Conservation (phyloP, 2,113 vertebrate genomes). For the Catagonus wagneri region DNA sequence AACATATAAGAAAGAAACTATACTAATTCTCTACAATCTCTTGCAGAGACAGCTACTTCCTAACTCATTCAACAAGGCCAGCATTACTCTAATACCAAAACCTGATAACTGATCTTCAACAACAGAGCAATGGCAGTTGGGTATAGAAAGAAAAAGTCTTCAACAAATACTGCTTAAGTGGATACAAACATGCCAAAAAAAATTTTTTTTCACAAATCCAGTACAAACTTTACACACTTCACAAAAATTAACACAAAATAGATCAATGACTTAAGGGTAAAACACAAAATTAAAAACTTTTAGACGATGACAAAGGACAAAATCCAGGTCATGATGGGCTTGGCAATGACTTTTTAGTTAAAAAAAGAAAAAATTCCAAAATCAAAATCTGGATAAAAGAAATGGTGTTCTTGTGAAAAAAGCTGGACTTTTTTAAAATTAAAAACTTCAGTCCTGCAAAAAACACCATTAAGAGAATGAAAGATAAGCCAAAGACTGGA, state of each 20-base stretch:
- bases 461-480: not conserved
- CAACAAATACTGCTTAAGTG: not conserved
- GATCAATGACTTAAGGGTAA: not conserved
- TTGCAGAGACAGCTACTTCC: not conserved
- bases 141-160: not conserved
- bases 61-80: not conserved
- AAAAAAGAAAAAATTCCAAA: not conserved
- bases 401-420: not conserved
- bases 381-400: not conserved
- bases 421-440: not conserved
- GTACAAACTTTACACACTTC: not conserved
- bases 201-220: not conserved
- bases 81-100: not conserved
- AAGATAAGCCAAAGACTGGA: not conserved
- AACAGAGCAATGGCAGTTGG: not conserved
- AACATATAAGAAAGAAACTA: not conserved
- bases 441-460: conserved; percentile 12
- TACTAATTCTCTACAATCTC: not conserved
- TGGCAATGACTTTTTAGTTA: not conserved
- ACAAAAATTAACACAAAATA: not conserved
- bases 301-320: not conserved
- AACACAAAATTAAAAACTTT: conserved; percentile 12
- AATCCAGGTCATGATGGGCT: not conserved
- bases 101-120: not conserved
- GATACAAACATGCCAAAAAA: not conserved